Evolutionary conservation across 2,113 vertebrate genomes (phyloP).

Genomic region (Irena cyanogastra): DNA sequence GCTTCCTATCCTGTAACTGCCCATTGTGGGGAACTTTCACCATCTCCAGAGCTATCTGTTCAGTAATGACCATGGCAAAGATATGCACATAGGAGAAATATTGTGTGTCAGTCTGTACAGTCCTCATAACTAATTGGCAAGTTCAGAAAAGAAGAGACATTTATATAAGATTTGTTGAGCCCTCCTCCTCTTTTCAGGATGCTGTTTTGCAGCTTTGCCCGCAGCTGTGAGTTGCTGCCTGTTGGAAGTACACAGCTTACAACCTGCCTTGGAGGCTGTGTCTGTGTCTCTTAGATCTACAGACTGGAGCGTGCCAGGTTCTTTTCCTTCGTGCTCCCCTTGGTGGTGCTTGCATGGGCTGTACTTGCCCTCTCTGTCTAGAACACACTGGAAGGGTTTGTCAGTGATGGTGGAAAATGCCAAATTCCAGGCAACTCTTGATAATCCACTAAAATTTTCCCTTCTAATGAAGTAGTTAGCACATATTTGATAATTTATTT

Average conservation of each 20-base stretch:
- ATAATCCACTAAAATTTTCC: neutral
- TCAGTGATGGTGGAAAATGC: neutral
- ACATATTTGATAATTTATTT: neutral
- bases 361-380: neutral
- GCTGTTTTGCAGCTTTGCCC: neutral
- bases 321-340: neutral
- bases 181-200: neutral
- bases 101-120: neutral
- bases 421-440: neutral
- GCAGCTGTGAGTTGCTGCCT: neutral
- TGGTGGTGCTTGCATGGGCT: neutral
- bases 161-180: neutral
- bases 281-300: neutral
- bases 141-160: neutral
- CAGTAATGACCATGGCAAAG: neutral
- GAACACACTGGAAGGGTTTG: neutral
- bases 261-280: neutral
- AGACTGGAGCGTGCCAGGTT: neutral
- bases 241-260: neutral
- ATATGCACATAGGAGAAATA: neutral
- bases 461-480: neutral
- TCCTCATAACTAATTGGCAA: neutral
- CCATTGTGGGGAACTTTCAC: neutral
- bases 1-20: neutral
- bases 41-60: neutral